Base-by-base conservation (phyloP, 1,140 invertebrate genomes). In the Nomia melanderi region DNA sequence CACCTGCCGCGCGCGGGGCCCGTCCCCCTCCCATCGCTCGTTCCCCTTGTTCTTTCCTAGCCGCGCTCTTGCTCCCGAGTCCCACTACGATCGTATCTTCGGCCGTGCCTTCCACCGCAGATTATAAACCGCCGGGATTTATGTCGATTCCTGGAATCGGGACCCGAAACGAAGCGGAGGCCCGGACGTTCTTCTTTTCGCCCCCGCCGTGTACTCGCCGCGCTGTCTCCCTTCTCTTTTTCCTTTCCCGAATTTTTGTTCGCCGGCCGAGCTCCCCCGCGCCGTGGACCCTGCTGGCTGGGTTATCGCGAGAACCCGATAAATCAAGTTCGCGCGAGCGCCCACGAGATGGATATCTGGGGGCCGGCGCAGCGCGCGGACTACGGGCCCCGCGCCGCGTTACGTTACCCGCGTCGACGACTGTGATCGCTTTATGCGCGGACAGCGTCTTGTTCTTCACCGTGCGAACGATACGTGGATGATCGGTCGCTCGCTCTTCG, bases 51-150 rank as follows among this genome's bases (percentile, higher is more conserved):
- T 12, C 47, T 36, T 27, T 56, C 31, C 54, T 57, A 62, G 59
- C 62, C 64, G 53, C 66, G 47, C 41, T 75, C 44, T 67, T 44
- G 57, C 54, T 44, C 75, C 36, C 44, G 7, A 50, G 71, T 86
- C 80, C 67, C 82, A 86, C 73, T n/a, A n/a, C 85, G 91, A 92
- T 92, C 84, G 88, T 91, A 92, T 92, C 90, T 88, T 83, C 83
- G n/a, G 78, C 47, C 82, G 72, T 85, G 84, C 86, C 87, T 88
- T 90, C 82, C 76, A 79, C 77, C 87, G 78, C 86, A 90, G 89
- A 91, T 91, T 91, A 90, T 91, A 90, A 91, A 91, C 86, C 85
- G 85, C 81, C 66, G 84, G 86, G 89, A 90, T 91, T 91, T 90
- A 91, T 89, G 90, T 90, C 88, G 86, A 91, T 91, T 91, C 89